phyloP scores from a whole-genome alignment of 2,113 vertebrate species.

The Bombycilla garrulus region DNA sequence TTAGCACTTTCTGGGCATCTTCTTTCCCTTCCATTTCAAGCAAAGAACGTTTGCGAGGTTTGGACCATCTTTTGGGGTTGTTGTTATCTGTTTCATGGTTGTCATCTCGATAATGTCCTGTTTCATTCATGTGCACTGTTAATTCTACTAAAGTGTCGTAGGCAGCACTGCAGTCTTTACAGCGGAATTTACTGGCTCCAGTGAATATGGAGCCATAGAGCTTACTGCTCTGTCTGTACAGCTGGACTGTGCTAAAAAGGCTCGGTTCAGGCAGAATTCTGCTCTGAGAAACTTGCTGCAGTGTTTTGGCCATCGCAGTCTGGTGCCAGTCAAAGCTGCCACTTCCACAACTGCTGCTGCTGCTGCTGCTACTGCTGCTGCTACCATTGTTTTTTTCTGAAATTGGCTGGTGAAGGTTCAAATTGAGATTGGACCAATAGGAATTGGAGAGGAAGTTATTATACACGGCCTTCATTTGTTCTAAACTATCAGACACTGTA shows the following conservation, averaged over 20 bases:
- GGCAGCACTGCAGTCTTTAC: constrained; percentile 96
- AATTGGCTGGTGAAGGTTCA: constrained; percentile 87
- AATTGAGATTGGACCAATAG: constrained; percentile 96
- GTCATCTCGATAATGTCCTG: constrained; percentile 95
- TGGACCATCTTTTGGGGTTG: constrained; percentile 95
- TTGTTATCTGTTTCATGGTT: constrained; percentile 95
- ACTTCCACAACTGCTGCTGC: constrained; percentile 94
- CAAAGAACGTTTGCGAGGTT: constrained; percentile 95
- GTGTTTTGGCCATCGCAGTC: constrained; percentile 93
- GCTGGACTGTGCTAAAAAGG: constrained; percentile 97
- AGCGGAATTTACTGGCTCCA: constrained; percentile 98
- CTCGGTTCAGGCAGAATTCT: constrained; percentile 85
- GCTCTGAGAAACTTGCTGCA: constrained; percentile 95
- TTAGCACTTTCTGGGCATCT: constrained; percentile 97
- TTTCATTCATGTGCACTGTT: constrained; percentile 99
- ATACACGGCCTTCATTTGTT: constrained; percentile 99
- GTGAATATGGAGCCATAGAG: constrained; percentile 99
- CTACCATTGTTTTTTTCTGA: constrained; percentile 86
- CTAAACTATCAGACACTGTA: constrained; percentile 86
- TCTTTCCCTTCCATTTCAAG: constrained; percentile 99
- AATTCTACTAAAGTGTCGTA: constrained; percentile 96
- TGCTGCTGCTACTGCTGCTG: constrained; percentile 90
- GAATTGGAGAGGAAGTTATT: constrained; percentile 97
- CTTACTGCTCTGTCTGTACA: constrained; percentile 97
- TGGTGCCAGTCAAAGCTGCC: constrained; percentile 98